phyloP scores from a whole-genome alignment of 2,797 vertebrate species.

The Coranthus polyacanthus region DNA sequence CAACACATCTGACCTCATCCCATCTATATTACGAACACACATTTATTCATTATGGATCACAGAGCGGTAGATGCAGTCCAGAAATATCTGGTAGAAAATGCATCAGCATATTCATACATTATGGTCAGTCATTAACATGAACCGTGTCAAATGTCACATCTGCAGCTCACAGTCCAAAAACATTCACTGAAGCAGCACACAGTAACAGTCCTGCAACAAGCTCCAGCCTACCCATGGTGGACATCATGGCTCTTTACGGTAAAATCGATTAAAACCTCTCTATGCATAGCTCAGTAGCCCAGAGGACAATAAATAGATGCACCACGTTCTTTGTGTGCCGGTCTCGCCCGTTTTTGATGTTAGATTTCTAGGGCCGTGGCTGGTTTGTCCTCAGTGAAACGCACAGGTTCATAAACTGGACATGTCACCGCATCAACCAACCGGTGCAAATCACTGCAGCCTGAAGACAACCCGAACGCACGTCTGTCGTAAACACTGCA shows the following conservation, averaged over 20 bases:
- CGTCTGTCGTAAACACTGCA: neutral
- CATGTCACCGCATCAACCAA: too few relatives aligned
- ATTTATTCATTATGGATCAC: too few relatives aligned
- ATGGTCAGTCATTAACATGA: neutral
- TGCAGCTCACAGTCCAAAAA: neutral
- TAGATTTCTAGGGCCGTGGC: neutral
- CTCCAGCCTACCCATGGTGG: neutral
- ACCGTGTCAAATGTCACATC: neutral
- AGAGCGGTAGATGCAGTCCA: too few relatives aligned
- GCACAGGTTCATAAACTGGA: neutral
- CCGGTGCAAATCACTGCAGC: constrained; percentile 28
- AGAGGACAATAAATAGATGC: neutral
- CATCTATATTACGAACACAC: too few relatives aligned
- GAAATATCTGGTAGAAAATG: too few relatives aligned
- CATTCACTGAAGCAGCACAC: neutral
- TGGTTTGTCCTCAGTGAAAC: neutral
- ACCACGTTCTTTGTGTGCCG: neutral
- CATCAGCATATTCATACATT: neutral
- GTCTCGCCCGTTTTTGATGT: neutral
- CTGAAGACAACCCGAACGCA: neutral
- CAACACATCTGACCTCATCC: too few relatives aligned
- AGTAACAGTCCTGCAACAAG: neutral
- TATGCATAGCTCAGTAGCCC: constrained; percentile 12
- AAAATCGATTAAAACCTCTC: constrained; percentile 25
- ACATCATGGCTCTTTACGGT: constrained; percentile 3